Conservation (phyloP, 2,113 vertebrate species). For the Otus sunia region DNA sequence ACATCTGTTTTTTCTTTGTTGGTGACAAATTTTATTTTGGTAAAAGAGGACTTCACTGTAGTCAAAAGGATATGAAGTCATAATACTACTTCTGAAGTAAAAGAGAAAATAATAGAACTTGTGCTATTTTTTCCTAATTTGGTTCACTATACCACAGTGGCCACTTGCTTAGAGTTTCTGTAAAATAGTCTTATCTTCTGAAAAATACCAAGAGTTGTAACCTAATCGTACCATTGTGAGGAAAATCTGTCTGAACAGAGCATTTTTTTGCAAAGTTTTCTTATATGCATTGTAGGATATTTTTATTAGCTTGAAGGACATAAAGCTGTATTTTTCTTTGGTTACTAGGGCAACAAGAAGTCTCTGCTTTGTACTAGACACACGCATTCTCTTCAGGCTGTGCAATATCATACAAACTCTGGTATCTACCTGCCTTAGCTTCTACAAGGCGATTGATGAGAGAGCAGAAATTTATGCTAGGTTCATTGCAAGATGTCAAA, state of each 20-base stretch:
- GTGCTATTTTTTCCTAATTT: background rate
- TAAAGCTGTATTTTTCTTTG: conserved; percentile 8
- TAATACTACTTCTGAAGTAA: background rate
- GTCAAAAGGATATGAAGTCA: background rate
- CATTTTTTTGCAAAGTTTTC: background rate
- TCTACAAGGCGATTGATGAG: background rate
- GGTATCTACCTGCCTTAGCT: background rate
- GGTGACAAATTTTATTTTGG: background rate
- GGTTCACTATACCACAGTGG: background rate
- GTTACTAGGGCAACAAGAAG: conserved; percentile 46
- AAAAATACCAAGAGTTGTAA: background rate
- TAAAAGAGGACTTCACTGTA: background rate
- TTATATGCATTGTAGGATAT: background rate
- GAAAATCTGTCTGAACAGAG: background rate
- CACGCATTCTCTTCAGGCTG: background rate
- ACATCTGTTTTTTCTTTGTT: background rate
- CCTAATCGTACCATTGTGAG: background rate
- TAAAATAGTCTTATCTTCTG: background rate
- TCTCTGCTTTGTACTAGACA: background rate
- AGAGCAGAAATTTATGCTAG: background rate
- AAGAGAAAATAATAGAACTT: background rate
- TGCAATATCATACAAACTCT: background rate
- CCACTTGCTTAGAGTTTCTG: background rate
- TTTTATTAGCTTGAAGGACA: conserved; percentile 52
- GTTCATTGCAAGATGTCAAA: background rate